Conservation (phyloP, 2,113 vertebrate genomes). For the Caranx ignobilis region DNA sequence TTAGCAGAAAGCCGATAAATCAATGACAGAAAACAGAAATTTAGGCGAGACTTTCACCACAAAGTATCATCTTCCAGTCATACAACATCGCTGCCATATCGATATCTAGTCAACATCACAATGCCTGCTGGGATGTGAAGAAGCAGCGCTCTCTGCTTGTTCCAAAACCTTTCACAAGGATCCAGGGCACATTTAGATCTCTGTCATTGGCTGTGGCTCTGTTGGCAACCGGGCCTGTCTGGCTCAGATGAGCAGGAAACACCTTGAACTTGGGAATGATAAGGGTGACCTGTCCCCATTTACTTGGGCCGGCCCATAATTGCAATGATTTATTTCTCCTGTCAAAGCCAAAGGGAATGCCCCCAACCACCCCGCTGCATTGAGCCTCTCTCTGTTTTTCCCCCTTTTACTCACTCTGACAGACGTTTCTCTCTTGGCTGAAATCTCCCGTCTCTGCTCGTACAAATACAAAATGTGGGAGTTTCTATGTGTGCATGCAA, state of each 20-base stretch:
- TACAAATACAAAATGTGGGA: constrained; percentile 27
- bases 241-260: constrained; percentile 76
- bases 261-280: constrained; percentile 78
- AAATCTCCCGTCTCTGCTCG: constrained; percentile 10
- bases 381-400: constrained; percentile 20
- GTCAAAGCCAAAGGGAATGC: constrained; percentile 68
- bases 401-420: constrained; percentile 33
- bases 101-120: constrained; percentile 21
- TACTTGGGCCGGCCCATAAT: constrained; percentile 76
- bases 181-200: constrained; percentile 64
- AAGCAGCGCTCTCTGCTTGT: not conserved
- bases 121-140: constrained; percentile 28
- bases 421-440: constrained; percentile 27
- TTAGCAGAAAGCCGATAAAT: too few species aligned
- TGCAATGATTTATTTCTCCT: constrained; percentile 79
- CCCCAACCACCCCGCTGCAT: constrained; percentile 37
- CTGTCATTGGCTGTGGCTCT: constrained; percentile 43
- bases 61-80: too few species aligned
- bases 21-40: too few species aligned
- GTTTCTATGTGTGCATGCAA: constrained; percentile 18
- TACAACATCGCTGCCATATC: not conserved
- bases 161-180: constrained; percentile 57
- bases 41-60: too few species aligned
- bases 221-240: constrained; percentile 60
- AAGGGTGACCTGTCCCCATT: constrained; percentile 77